Conservation (phyloP, 1,140 invertebrate genomes). For the Pogonomyrmex californicus region DNA sequence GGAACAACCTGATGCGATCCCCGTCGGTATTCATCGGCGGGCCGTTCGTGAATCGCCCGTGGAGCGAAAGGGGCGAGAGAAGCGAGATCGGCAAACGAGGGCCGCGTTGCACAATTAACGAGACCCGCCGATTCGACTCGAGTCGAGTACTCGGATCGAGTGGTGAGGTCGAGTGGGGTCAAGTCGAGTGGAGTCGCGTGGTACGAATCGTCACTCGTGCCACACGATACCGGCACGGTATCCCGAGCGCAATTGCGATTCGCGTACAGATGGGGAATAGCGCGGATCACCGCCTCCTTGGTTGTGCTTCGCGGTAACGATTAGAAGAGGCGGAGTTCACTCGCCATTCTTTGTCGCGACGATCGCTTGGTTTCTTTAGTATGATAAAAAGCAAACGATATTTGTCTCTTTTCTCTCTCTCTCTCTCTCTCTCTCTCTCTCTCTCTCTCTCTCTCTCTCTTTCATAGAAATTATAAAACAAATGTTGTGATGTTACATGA, state of each 20-base stretch:
- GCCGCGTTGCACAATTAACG: constrained; percentile 72
- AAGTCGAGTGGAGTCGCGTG: constrained; percentile 49
- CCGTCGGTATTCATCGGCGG: constrained; percentile 64
- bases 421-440: no score
- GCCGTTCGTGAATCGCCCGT: constrained; percentile 73
- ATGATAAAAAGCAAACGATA: not conserved
- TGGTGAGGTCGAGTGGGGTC: constrained; percentile 53
- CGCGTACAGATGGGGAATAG: constrained; percentile 8
- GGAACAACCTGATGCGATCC: constrained; percentile 73
- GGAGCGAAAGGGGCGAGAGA: constrained; percentile 64
- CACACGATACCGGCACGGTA: constrained; percentile 28
- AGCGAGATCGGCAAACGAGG: constrained; percentile 68
- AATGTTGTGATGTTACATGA: not conserved
- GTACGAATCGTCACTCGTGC: constrained; percentile 63
- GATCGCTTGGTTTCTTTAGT: not conserved
- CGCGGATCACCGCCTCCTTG: constrained; percentile 13
- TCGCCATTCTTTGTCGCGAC: not conserved
- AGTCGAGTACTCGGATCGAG: constrained; percentile 34
- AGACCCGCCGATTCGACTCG: constrained; percentile 64
- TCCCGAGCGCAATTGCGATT: constrained; percentile 19
- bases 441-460: not conserved
- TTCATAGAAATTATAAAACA: not conserved
- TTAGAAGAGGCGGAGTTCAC: constrained; percentile 16
- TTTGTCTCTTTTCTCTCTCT: not conserved
- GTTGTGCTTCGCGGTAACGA: not conserved